A percentile compares a stretch with the other conserved stretches of the same genome.
Conservation (phyloP, 2,888 invertebrate genomes). For the Ormyrus pomaceus region DNA sequence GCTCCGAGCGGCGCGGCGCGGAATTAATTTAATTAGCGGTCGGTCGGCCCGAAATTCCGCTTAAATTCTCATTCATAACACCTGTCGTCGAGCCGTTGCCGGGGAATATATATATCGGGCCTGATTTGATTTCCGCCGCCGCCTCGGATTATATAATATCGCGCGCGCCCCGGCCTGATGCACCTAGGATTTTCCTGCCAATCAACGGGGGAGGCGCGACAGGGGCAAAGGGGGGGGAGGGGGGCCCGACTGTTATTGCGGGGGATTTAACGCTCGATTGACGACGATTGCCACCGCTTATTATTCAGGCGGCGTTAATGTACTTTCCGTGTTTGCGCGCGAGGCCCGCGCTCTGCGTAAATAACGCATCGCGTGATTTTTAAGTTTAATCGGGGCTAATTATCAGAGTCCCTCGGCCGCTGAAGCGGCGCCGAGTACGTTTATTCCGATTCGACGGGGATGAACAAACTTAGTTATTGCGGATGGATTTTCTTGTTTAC, state of each 20-base stretch:
- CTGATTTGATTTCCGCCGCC: conserved; percentile 57
- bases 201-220: neutral
- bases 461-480: too few relatives aligned
- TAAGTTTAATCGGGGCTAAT: too few relatives aligned
- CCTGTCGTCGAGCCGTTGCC: conserved; percentile 64
- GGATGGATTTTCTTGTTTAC: too few relatives aligned
- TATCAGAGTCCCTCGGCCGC: too few relatives aligned
- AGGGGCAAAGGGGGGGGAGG: neutral
- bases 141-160: neutral
- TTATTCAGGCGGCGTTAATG: conserved; percentile 6
- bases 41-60: conserved; percentile 67
- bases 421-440: too few relatives aligned
- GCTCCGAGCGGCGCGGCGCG: neutral
- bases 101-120: conserved; percentile 14
- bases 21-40: conserved; percentile 75
- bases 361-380: too few relatives aligned
- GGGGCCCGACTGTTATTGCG: neutral
- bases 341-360: too few relatives aligned
- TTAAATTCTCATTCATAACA: conserved; percentile 72
- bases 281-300: conserved; percentile 24
- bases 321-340: conserved; percentile 6
- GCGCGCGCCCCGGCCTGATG: neutral
- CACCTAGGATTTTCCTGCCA: conserved; percentile 17
- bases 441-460: too few relatives aligned
- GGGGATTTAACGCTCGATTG: conserved; percentile 25